A percentile compares a stretch with the other conserved stretches of the same genome.
Conservation (phyloP, 2,888 invertebrate genomes). For the Ischnus inquisitorius region DNA sequence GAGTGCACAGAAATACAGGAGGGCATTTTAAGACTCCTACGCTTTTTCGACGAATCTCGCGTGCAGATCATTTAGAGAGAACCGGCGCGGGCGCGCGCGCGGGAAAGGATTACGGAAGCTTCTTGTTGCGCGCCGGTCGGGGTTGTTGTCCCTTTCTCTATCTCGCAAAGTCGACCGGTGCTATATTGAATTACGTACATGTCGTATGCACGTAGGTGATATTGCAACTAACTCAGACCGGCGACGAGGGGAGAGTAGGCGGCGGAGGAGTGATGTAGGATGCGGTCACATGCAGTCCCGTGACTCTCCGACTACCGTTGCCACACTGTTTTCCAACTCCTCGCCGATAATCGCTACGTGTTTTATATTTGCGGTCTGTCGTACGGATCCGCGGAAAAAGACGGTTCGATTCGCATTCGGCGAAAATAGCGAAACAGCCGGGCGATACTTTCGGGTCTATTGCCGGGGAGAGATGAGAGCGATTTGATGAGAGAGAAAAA, state of each 20-base stretch:
- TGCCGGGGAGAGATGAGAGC: background rate
- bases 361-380: background rate
- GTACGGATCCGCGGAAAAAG: background rate
- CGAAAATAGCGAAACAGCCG: background rate
- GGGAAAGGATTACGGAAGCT: conserved; percentile 55
- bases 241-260: conserved; percentile 27
- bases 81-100: background rate
- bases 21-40: background rate
- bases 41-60: conserved; percentile 28
- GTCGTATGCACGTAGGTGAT: conserved; percentile 38
- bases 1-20: background rate
- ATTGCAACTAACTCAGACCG: conserved; percentile 42
- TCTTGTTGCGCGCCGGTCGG: conserved; percentile 22
- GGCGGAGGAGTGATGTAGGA: conserved; percentile 62
- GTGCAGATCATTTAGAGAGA: conserved; percentile 16
- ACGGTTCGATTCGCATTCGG: background rate
- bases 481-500: background rate
- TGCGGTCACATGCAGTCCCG: conserved; percentile 70
- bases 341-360: conserved; percentile 21
- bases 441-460: background rate
- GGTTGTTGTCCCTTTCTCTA: conserved; percentile 67
- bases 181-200: conserved; percentile 61
- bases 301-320: conserved; percentile 66
- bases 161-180: conserved; percentile 53
- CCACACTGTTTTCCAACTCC: conserved; percentile 55